Evolutionary conservation across 2,888 invertebrate genomes (phyloP), one percentile per base, ranked within the genome.

Genomic region (Protodeltote pygarga): DNA sequence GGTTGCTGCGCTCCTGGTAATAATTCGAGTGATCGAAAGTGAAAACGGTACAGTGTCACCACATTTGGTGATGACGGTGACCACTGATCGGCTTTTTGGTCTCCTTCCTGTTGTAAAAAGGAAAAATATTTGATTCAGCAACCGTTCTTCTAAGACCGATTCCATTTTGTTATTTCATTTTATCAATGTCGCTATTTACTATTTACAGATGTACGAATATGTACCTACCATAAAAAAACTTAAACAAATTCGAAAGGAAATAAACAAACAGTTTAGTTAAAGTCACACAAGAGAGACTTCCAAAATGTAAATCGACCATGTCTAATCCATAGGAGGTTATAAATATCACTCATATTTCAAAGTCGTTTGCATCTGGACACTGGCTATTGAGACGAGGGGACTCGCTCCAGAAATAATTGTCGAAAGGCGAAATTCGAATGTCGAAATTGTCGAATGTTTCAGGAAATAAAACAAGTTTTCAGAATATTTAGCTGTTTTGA

Each of bases 341-440:
- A 86, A 92, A 92, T 92, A 88, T 84, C 84, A 71, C 75, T 85
- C 84, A 92, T 92, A 92, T 89, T 87, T 92, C 92, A 92, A 89
- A 92, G 92, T 92, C 92, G 73, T 80, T 79, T 81, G 83, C 92
- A 92, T 92, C 91, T 90, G 92, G 89, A 88, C 90, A 86, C 69
- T 66, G 89, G 84, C 82, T 81, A 86, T 81, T 79, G 81, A 84
- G 87, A 83, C 75, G 67, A 78, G 75, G 71, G 87, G 83, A 69
- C 23, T 63, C 69, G 71, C 71, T 79, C 71, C 69, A 74, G 74
- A 75, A 85, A 80, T 87, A 87, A 89, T 88, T 85, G 80, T 77
- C 68, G 67, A 71, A 73, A 73, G 75, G 64, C 69, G n/a, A n/a
- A n/a, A n/a, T n/a, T n/a, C n/a, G n/a, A n/a, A n/a, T n/a, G n/a